Conservation (phyloP, 2,888 invertebrate species). For the Polydrusus cervinus region DNA sequence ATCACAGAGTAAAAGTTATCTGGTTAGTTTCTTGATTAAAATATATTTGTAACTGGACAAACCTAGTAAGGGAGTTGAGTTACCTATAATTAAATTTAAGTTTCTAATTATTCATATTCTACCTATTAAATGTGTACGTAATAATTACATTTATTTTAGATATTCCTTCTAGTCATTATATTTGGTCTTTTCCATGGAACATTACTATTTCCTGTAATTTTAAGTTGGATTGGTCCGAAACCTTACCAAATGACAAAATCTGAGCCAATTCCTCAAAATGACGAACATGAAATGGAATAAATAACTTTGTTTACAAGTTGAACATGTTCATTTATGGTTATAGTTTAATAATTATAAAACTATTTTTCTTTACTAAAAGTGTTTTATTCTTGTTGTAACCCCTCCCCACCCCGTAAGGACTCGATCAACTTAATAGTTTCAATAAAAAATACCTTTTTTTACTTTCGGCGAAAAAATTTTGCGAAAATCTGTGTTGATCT, state of each 20-base stretch:
- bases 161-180: constrained; percentile 83
- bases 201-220: constrained; percentile 82
- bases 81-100: no score
- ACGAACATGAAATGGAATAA: constrained; percentile 32
- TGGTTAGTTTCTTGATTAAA: no score
- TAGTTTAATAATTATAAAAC: background rate
- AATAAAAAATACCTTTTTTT: no score
- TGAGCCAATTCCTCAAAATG: constrained; percentile 59
- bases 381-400: no score
- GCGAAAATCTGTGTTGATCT: no score
- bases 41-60: no score
- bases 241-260: constrained; percentile 66
- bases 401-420: no score
- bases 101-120: no score
- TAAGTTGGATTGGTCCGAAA: constrained; percentile 82
- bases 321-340: background rate
- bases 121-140: background rate
- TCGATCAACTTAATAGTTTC: no score
- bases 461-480: no score
- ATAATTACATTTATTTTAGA: constrained; percentile 72
- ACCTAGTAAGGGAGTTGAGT: no score
- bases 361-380: background rate
- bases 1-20: no score
- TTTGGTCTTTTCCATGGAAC: constrained; percentile 88
- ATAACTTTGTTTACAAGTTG: background rate